Evolutionary conservation across 2,797 vertebrate species (phyloP).

Genomic region (Sphenopsis melanotis): DNA sequence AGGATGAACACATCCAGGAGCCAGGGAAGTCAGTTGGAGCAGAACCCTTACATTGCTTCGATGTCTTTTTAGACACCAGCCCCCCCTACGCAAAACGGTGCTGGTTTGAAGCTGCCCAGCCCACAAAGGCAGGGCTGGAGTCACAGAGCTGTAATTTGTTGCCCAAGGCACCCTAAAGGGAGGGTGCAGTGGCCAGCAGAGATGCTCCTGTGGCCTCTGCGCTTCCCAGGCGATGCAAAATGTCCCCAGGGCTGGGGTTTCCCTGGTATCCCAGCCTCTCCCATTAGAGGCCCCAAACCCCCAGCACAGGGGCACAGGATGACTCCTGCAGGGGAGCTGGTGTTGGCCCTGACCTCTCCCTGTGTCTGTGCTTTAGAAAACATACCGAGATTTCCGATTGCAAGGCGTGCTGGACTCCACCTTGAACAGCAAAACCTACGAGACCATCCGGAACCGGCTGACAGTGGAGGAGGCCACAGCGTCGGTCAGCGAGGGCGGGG

Average conservation of each 20-base stretch:
- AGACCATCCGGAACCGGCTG: constrained; percentile 94
- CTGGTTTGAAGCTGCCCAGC: not conserved
- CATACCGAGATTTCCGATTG: constrained; percentile 96
- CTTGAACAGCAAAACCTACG: constrained; percentile 97
- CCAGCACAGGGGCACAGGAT: rapidly evolving
- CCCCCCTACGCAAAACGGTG: not conserved
- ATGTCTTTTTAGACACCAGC: not conserved
- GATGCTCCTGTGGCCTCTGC: not conserved
- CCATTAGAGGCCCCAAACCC: not conserved
- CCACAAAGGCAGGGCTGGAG: not conserved
- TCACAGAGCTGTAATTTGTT: not conserved
- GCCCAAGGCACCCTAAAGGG: not conserved
- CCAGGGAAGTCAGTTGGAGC: not conserved
- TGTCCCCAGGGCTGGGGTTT: rapidly evolving
- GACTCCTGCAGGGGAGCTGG: not conserved
- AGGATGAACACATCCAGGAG: not conserved
- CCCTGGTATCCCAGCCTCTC: not conserved
- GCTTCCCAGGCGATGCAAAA: rapidly evolving
- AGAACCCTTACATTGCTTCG: not conserved
- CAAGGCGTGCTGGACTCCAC: constrained; percentile 98
- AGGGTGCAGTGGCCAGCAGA: not conserved
- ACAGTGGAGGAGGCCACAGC: constrained; percentile 96
- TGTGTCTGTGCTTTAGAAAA: constrained; percentile 81
- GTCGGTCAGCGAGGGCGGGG: constrained; percentile 90
- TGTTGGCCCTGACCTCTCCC: not conserved